Evolutionary conservation across 2,797 vertebrate genomes (phyloP).

Genomic region (Mycteria americana): DNA sequence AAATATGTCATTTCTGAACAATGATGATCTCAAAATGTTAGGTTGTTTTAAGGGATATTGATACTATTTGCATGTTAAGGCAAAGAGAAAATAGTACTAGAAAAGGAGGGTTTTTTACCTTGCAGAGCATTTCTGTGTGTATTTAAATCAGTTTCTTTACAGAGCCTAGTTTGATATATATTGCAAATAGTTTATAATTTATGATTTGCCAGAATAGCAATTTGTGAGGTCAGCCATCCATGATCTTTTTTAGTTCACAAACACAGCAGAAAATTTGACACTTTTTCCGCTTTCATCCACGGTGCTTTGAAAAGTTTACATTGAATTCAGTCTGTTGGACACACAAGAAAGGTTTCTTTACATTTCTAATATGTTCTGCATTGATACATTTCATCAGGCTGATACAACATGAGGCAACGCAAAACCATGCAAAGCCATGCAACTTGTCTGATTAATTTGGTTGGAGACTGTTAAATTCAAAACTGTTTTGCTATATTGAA

Average conservation of each 20-base stretch:
- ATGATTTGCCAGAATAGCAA: background rate
- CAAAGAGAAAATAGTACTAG: background rate
- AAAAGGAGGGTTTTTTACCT: background rate
- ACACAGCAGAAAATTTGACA: background rate
- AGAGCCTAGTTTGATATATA: background rate
- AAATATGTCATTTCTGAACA: background rate
- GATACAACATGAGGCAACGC: background rate
- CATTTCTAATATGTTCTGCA: background rate
- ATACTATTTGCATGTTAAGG: background rate
- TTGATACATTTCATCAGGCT: background rate
- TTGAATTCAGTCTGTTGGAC: background rate
- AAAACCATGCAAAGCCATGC: background rate
- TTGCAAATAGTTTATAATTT: background rate
- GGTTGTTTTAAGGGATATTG: background rate
- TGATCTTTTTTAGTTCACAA: conserved; percentile 6
- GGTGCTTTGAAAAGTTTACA: background rate
- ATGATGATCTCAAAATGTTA: background rate
- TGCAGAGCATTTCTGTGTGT: background rate
- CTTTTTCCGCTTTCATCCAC: background rate
- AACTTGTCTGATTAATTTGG: background rate
- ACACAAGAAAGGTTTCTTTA: background rate
- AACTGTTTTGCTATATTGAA: background rate
- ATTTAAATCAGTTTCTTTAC: background rate
- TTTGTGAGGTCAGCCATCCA: background rate
- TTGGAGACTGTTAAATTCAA: background rate